Evolutionary conservation across 2,113 vertebrate genomes (phyloP).

Genomic region (Trichechus manatus): DNA sequence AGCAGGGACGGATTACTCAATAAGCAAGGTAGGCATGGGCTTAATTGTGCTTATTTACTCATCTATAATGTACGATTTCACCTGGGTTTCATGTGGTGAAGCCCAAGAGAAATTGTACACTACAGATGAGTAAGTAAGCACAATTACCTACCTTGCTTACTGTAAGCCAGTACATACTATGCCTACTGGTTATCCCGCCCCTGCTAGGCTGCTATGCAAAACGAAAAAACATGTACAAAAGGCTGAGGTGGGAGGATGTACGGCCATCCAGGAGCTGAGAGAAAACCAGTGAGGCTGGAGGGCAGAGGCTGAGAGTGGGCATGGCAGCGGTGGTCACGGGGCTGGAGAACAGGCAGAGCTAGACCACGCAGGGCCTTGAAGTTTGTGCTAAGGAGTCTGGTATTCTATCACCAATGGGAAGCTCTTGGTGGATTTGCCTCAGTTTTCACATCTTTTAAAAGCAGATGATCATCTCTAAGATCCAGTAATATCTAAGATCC

Average conservation of each 20-base stretch:
- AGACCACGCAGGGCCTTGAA: rapidly evolving
- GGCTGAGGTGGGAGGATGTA: not conserved
- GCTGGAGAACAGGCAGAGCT: not conserved
- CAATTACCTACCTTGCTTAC: too few relatives aligned
- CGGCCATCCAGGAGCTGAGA: not conserved
- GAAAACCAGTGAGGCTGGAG: not conserved
- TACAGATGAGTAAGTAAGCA: too few relatives aligned
- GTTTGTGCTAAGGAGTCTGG: not conserved
- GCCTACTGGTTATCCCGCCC: too few relatives aligned
- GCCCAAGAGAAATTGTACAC: too few relatives aligned
- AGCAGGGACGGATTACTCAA: too few relatives aligned
- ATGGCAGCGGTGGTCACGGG: not conserved
- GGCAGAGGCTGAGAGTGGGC: not conserved
- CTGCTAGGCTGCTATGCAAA: not conserved
- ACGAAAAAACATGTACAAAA: not conserved
- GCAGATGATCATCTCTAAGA: not conserved
- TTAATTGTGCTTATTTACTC: too few relatives aligned
- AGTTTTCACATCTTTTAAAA: not conserved
- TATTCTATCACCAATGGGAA: not conserved
- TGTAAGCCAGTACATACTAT: too few relatives aligned
- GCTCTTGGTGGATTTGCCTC: not conserved
- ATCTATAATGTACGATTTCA: too few relatives aligned
- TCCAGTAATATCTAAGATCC: not conserved
- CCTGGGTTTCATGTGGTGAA: too few relatives aligned
- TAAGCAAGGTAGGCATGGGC: too few relatives aligned